Conservation (phyloP, 1,140 invertebrate species). For the Ganaspis sp. region DNA sequence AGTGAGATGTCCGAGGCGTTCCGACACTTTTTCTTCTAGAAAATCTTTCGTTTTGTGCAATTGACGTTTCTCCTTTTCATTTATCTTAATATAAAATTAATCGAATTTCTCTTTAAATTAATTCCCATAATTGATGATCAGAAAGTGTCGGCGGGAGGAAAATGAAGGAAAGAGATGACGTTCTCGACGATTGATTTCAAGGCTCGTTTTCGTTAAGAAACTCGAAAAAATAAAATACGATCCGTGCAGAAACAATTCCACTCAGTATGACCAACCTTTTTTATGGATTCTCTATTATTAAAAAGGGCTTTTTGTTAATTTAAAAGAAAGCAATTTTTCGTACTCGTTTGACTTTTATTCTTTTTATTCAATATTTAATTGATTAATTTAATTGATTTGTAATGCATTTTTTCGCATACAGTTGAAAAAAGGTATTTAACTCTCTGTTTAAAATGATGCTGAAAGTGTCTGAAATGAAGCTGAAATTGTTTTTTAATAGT, state of each 20-base stretch:
- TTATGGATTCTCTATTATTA: background rate
- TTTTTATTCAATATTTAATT: no score
- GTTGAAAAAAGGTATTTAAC: background rate
- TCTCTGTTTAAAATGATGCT: background rate
- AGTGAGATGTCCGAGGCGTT: constrained; percentile 25
- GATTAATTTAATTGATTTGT: background rate
- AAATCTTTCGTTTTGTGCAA: constrained; percentile 34
- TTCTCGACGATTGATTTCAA: constrained; percentile 13
- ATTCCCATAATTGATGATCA: background rate
- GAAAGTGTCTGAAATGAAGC: background rate
- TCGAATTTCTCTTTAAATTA: background rate
- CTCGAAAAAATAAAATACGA: constrained; percentile 25
- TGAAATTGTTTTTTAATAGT: background rate
- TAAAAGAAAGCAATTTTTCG: no score
- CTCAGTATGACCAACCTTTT: background rate
- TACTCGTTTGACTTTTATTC: no score
- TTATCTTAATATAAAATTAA: background rate
- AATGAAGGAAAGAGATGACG: constrained; percentile 20
- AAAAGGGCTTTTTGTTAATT: no score
- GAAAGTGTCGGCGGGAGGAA: constrained; percentile 5
- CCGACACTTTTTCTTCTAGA: constrained; percentile 18
- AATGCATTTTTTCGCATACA: no score
- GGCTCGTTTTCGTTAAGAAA: constrained; percentile 28
- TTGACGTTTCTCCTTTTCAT: background rate
- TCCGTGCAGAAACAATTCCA: constrained; percentile 3